Percentiles rank a stretch among this genome's conserved stretches.
These are phyloP conservation scores for Peribatodes rhomboidaria DNA, from an alignment of 2,888 invertebrate genomes.

Conservation along the genomic window DNA sequence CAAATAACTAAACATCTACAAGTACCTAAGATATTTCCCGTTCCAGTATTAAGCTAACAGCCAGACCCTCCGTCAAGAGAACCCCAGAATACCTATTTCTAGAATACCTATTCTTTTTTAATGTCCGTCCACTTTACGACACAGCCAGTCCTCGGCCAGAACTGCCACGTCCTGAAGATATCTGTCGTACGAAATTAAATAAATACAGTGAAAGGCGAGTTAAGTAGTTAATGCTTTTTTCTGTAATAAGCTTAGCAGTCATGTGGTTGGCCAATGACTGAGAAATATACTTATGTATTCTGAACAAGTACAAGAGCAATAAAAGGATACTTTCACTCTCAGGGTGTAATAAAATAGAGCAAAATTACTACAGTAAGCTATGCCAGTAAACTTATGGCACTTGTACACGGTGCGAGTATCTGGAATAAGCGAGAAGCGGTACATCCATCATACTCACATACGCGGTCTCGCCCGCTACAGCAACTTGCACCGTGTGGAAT, in stretches of 20 bases:
- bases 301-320: too few relatives aligned
- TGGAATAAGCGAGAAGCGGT: too few relatives aligned
- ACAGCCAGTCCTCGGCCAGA: neutral
- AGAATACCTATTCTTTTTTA: neutral
- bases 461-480: too few relatives aligned
- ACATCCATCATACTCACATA: too few relatives aligned
- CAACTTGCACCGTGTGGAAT: too few relatives aligned
- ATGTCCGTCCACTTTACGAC: conserved; percentile 6
- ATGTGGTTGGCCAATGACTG: neutral
- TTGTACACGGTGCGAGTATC: too few relatives aligned
- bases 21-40: neutral
- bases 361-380: too few relatives aligned
- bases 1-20: too few relatives aligned
- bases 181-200: conserved; percentile 4
- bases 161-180: neutral
- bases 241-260: neutral
- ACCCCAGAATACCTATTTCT: neutral
- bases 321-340: too few relatives aligned
- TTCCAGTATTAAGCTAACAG: neutral
- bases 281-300: too few relatives aligned
- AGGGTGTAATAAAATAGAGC: too few relatives aligned
- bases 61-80: neutral
- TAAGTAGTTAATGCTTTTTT: neutral
- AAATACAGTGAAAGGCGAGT: neutral
- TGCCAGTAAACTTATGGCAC: too few relatives aligned